These are phyloP conservation scores for Spodoptera littoralis DNA, from an alignment of 2,888 invertebrate species.

Conservation along the genomic window DNA sequence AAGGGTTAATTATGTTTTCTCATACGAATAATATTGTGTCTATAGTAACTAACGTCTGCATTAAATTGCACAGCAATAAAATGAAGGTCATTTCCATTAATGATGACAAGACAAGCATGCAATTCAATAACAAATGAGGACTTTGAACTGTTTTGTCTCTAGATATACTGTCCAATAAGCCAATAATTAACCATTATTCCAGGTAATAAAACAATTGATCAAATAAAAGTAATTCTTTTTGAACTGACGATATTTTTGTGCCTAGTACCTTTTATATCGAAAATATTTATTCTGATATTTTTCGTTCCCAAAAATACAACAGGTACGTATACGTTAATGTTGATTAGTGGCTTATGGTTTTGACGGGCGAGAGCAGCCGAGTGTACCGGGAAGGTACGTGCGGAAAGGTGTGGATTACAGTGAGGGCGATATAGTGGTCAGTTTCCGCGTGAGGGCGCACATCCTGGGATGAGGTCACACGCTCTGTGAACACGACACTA, in stretches of 20 bases:
- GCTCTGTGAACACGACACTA: conserved; percentile 81
- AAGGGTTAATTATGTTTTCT: too few species aligned
- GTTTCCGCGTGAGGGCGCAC: conserved; percentile 79
- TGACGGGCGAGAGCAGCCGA: conserved; percentile 14
- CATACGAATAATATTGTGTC: conserved; percentile 3
- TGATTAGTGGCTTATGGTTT: conserved; percentile 15
- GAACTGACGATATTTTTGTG: too few species aligned
- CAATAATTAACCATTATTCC: too few species aligned
- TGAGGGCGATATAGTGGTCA: conserved; percentile 70
- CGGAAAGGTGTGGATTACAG: conserved; percentile 80
- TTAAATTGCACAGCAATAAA: conserved; percentile 45
- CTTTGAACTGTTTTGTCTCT: conserved; percentile 46
- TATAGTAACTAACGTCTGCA: conserved; percentile 22
- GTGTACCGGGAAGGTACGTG: conserved; percentile 29
- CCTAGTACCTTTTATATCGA: too few species aligned
- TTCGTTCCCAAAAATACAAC: too few species aligned
- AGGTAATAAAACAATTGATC: too few species aligned
- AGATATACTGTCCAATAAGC: neutral
- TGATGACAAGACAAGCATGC: conserved; percentile 51
- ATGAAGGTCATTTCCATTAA: conserved; percentile 61
- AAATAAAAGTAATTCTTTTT: too few species aligned
- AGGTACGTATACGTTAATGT: neutral
- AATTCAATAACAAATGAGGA: conserved; percentile 51
- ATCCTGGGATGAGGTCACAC: conserved; percentile 79
- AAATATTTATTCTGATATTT: too few species aligned